phyloP scores from a whole-genome alignment of 2,888 invertebrate genomes.

The Dicranocentrus wangi region DNA sequence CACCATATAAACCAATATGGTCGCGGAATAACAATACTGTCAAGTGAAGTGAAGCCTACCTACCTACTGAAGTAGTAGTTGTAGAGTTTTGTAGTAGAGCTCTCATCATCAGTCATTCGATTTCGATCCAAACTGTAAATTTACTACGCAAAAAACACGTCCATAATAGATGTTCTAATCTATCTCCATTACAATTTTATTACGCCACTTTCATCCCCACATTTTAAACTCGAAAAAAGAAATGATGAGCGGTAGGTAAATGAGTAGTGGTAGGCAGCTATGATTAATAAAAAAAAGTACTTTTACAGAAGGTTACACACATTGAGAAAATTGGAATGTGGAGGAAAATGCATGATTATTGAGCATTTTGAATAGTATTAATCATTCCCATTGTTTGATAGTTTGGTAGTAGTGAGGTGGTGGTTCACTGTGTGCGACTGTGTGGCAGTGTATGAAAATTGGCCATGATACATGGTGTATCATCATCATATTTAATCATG shows the following conservation, averaged over 20 bases:
- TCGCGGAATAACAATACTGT: too few species aligned
- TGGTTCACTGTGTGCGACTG: background rate
- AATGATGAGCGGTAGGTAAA: too few species aligned
- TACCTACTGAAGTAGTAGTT: too few species aligned
- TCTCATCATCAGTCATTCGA: too few species aligned
- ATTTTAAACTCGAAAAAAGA: background rate
- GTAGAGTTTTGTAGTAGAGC: too few species aligned
- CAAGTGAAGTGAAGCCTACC: too few species aligned
- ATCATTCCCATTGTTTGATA: constrained; percentile 21
- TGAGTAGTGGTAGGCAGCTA: too few species aligned
- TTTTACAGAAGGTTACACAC: constrained; percentile 6
- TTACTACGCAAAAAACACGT: too few species aligned
- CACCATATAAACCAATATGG: too few species aligned
- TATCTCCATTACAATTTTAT: background rate
- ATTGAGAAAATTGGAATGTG: background rate
- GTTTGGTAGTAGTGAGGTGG: background rate
- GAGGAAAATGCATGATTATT: constrained; percentile 6
- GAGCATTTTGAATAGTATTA: constrained; percentile 10
- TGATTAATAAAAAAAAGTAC: background rate
- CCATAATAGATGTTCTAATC: too few species aligned
- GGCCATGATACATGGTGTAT: background rate
- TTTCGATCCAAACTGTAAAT: too few species aligned
- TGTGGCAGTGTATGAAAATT: background rate
- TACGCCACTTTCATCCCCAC: background rate
- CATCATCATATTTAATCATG: constrained; percentile 7